phyloP scores from a whole-genome alignment of 2,888 invertebrate genomes.

The Cheilosia pagana region DNA sequence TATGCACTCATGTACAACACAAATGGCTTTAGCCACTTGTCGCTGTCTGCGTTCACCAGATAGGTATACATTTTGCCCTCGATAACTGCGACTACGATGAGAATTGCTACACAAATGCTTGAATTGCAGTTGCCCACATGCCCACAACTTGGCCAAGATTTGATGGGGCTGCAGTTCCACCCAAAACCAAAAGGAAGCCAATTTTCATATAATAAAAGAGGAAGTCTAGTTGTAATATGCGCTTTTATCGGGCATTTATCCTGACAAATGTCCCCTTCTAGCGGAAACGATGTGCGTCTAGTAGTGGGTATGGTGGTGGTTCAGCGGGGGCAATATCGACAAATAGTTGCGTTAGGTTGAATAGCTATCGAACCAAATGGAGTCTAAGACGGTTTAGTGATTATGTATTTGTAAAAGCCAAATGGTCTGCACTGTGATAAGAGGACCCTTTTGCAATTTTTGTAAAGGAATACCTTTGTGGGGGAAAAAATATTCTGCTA shows the following conservation, averaged over 20 bases:
- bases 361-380: slow-evolving; percentile 10
- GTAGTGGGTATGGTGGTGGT: slow-evolving; percentile 36
- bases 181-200: slow-evolving; percentile 45
- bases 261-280: slow-evolving; percentile 65
- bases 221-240: slow-evolving; percentile 72
- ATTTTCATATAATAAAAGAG: slow-evolving; percentile 69
- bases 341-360: slow-evolving; percentile 10
- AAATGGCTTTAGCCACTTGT: slow-evolving; percentile 64
- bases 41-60: slow-evolving; percentile 55
- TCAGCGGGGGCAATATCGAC: slow-evolving; percentile 19
- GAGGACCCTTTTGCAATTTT: slow-evolving; percentile 5
- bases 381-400: slow-evolving; percentile 3
- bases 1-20: slow-evolving; percentile 60
- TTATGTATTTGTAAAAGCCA: slow-evolving; percentile 6
- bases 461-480: neutral
- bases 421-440: slow-evolving; percentile 17
- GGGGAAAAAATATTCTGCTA: neutral
- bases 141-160: slow-evolving; percentile 53
- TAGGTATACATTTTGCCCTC: slow-evolving; percentile 28
- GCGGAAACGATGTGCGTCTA: slow-evolving; percentile 58
- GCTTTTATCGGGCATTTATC: slow-evolving; percentile 72
- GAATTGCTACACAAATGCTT: slow-evolving; percentile 58
- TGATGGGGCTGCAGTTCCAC: slow-evolving; percentile 10
- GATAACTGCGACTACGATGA: slow-evolving; percentile 45
- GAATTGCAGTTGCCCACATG: slow-evolving; percentile 46